phyloP scores from a whole-genome alignment of 2,888 invertebrate species.

The Andrena minutula region DNA sequence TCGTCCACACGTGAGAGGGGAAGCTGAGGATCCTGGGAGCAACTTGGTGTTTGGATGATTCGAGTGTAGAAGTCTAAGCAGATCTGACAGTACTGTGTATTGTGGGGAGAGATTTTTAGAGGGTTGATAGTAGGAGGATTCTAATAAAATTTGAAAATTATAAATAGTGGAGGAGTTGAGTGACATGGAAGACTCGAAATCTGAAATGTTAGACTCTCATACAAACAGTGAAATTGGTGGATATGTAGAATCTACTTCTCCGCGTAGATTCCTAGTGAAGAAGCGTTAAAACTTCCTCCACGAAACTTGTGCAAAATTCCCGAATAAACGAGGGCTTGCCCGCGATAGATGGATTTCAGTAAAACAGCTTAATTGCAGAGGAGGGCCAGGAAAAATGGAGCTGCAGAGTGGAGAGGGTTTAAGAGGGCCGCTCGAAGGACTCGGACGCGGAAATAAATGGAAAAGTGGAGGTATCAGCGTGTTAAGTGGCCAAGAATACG shows the following conservation, averaged over 20 bases:
- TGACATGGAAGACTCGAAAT: not conserved
- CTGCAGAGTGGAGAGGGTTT: not conserved
- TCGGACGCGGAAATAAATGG: not conserved
- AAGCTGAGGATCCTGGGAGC: not conserved
- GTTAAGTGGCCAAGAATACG: constrained; percentile 16
- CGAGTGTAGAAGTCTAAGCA: not conserved
- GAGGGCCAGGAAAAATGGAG: not conserved
- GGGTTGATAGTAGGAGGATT: not conserved
- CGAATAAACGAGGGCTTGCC: constrained; percentile 31
- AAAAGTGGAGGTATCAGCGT: not conserved
- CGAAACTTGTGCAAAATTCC: constrained; percentile 27
- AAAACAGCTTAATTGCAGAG: constrained; percentile 40
- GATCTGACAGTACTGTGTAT: no score
- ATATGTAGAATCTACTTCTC: no score
- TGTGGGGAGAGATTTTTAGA: no score
- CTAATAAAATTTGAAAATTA: not conserved
- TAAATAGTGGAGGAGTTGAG: not conserved
- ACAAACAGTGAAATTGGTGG: no score
- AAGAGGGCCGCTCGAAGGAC: no score
- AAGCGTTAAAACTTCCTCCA: not conserved
- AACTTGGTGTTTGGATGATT: not conserved
- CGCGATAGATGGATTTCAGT: constrained; percentile 21
- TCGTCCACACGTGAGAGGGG: constrained; percentile 47
- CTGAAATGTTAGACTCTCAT: not conserved
- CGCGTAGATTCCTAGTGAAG: no score